These are phyloP conservation scores for Tetraodon nigroviridis DNA, from an alignment of 2,113 vertebrate genomes.

Conservation along the genomic window DNA sequence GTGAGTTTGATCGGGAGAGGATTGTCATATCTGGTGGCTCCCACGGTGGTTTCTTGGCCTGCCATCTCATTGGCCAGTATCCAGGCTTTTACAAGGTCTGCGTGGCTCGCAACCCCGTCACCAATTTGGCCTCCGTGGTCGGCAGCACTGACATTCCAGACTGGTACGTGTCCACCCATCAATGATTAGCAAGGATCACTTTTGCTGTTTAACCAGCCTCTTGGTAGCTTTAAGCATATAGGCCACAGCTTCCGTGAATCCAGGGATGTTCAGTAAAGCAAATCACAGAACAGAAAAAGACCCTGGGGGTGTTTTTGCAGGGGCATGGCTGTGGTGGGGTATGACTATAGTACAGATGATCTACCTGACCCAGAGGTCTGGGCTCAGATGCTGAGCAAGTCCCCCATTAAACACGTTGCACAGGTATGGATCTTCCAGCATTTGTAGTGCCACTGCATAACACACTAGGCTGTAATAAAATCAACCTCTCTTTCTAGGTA, in stretches of 20 bases:
- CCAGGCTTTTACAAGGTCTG: constrained; percentile 86
- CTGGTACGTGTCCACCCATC: constrained; percentile 73
- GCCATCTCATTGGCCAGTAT: constrained; percentile 93
- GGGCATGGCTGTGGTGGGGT: constrained; percentile 85
- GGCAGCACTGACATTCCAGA: constrained; percentile 90
- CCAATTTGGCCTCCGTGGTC: constrained; percentile 88
- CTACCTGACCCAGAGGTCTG: constrained; percentile 76
- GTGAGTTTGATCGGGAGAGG: constrained; percentile 69
- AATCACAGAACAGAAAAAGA: background rate
- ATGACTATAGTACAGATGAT: constrained; percentile 66
- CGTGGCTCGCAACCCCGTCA: constrained; percentile 85
- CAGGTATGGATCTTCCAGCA: constrained; percentile 62
- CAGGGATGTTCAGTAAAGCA: no score
- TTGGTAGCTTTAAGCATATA: background rate
- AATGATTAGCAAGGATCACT: background rate
- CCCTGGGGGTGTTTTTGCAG: constrained; percentile 57
- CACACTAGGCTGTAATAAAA: background rate
- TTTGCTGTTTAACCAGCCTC: constrained; percentile 7
- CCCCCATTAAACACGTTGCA: constrained; percentile 79
- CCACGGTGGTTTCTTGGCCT: constrained; percentile 91
- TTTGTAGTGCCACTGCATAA: background rate
- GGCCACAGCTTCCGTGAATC: no score
- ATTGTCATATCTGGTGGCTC: constrained; percentile 86
- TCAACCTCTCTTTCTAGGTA: constrained; percentile 71
- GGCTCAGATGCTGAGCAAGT: constrained; percentile 84